Evolutionary conservation across 1,140 invertebrate species (phyloP).

Genomic region (Hermatobates lingyangjiaoensis): DNA sequence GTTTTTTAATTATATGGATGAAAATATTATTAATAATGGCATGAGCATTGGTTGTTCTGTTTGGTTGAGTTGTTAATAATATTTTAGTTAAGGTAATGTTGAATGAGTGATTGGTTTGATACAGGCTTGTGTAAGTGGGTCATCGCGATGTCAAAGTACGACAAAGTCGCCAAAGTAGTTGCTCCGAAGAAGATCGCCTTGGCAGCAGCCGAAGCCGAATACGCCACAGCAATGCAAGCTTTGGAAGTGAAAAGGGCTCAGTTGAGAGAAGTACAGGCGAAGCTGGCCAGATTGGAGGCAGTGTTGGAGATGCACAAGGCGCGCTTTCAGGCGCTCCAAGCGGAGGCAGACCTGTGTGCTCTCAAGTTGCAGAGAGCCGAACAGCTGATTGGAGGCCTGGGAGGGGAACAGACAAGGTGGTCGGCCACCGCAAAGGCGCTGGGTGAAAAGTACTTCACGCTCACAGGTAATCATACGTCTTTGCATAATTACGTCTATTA

Average conservation of each 20-base stretch:
- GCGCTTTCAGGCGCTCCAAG: slow-evolving; percentile 16
- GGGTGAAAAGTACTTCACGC: slow-evolving; percentile 36
- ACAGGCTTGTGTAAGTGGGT: slow-evolving; percentile 78
- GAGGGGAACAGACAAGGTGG: slow-evolving; percentile 69
- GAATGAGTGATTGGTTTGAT: too few relatives aligned
- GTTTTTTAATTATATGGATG: too few relatives aligned
- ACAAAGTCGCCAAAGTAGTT: slow-evolving; percentile 75
- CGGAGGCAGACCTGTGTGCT: slow-evolving; percentile 70
- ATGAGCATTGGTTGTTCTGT: too few relatives aligned
- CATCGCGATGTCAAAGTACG: slow-evolving; percentile 79
- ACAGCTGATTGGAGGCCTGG: slow-evolving; percentile 72
- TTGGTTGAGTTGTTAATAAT: too few relatives aligned
- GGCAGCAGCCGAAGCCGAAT: slow-evolving; percentile 50
- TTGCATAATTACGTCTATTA: too few relatives aligned
- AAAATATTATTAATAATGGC: too few relatives aligned
- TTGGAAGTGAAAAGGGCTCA: slow-evolving; percentile 57
- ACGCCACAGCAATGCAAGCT: slow-evolving; percentile 42
- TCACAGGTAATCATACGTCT: slow-evolving; percentile 24
- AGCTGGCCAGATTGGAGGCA: slow-evolving; percentile 39
- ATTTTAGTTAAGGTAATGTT: too few relatives aligned
- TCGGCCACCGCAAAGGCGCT: slow-evolving; percentile 51
- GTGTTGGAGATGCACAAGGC: slow-evolving; percentile 18
- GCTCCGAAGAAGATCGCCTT: slow-evolving; percentile 65
- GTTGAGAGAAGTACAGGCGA: slow-evolving; percentile 48
- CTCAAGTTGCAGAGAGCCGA: slow-evolving; percentile 81